These are phyloP conservation scores for Falco peregrinus DNA, from an alignment of 2,797 vertebrate species.

Conservation along the genomic window DNA sequence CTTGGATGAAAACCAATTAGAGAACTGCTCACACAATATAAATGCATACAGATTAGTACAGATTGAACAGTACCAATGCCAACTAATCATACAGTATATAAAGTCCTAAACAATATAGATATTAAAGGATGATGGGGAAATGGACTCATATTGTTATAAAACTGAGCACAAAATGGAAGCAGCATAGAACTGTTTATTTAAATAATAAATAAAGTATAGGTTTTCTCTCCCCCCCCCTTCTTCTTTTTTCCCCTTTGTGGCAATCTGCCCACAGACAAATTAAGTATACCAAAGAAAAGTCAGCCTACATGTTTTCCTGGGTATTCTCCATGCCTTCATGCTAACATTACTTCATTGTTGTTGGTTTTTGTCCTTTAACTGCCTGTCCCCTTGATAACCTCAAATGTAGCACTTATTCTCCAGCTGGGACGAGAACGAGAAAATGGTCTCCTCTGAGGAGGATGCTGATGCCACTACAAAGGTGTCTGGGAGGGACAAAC, in stretches of 20 bases:
- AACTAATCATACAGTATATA: conserved; percentile 74
- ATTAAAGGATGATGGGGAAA: conserved; percentile 73
- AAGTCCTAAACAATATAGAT: conserved; percentile 77
- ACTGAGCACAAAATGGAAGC: conserved; percentile 68
- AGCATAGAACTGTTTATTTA: conserved; percentile 58
- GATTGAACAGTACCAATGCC: conserved; percentile 76
- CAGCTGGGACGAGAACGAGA: conserved; percentile 35
- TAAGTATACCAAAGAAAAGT: conserved; percentile 60
- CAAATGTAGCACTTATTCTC: conserved; percentile 18
- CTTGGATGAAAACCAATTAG: conserved; percentile 83
- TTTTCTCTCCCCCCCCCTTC: not conserved
- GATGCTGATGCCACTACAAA: conserved; percentile 19
- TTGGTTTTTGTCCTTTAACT: conserved; percentile 48
- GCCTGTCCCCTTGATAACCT: not conserved
- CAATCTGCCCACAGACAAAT: conserved; percentile 65
- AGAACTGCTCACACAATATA: conserved; percentile 76
- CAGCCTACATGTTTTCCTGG: conserved; percentile 53
- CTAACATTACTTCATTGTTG: conserved; percentile 43
- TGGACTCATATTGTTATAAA: conserved; percentile 67
- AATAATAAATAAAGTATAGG: conserved; percentile 72
- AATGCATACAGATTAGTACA: conserved; percentile 79
- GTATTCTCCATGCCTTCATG: conserved; percentile 41
- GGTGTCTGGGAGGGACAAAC: conserved; percentile 34
- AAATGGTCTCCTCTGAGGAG: conserved; percentile 42
- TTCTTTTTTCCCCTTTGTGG: conserved; percentile 24